Percentiles rank a stretch among this genome's conserved stretches.
phyloP scores from a whole-genome alignment of 2,797 vertebrate genomes.

The Halcyon smyrnensis region DNA sequence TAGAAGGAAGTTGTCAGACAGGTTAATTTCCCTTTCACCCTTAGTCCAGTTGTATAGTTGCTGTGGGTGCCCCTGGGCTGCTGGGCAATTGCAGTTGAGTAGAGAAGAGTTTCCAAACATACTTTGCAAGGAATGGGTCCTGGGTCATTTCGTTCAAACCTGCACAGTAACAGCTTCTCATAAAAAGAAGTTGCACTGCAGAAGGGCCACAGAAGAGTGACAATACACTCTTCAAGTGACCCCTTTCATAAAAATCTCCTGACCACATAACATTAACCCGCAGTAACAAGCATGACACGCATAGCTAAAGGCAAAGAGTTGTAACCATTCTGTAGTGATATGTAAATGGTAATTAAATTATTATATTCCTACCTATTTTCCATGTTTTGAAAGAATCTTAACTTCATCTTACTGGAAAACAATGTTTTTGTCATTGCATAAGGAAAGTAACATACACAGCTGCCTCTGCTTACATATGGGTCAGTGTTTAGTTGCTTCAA shows the following conservation, averaged over 20 bases:
- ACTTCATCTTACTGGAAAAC: not conserved
- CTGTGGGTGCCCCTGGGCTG: not conserved
- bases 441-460: not conserved
- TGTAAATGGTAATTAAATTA: not conserved
- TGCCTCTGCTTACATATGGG: not conserved
- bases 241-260: not conserved
- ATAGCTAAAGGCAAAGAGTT: not conserved
- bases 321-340: not conserved
- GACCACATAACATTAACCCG: rapidly evolving
- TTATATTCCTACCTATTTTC: not conserved
- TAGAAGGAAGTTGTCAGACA: not conserved
- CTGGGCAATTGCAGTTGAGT: not conserved
- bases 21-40: not conserved
- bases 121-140: not conserved
- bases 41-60: not conserved
- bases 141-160: not conserved
- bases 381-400: not conserved
- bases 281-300: not conserved
- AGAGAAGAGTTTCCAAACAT: not conserved
- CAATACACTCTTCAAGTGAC: not conserved
- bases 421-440: not conserved
- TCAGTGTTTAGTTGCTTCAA: not conserved
- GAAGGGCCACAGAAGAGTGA: not conserved
- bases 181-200: not conserved
- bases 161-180: not conserved